Conservation (phyloP, 23 tunicate genomes). For the Corella eumyota region DNA sequence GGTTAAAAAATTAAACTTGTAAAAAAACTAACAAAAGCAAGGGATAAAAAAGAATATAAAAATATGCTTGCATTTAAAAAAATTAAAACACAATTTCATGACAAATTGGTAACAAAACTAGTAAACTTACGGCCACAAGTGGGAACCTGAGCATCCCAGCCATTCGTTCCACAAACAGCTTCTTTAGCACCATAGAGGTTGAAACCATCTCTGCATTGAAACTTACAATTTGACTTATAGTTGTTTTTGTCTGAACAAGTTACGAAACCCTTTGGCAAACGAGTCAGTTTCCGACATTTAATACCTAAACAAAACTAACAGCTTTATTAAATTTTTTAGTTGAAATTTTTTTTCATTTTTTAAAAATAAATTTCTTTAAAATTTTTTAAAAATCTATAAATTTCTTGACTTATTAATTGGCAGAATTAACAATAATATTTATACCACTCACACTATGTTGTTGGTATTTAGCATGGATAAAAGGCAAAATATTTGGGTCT, state of each 20-base stretch:
- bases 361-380: too few relatives aligned
- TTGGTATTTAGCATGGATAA: too few relatives aligned
- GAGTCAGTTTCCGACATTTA: slow-evolving; percentile 26
- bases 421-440: too few relatives aligned
- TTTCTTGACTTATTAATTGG: too few relatives aligned
- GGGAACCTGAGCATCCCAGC: slow-evolving; percentile 71
- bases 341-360: too few relatives aligned
- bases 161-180: slow-evolving; percentile 36
- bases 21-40: neutral
- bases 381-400: too few relatives aligned
- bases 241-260: slow-evolving; percentile 34
- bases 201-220: slow-evolving; percentile 46
- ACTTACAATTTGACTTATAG: slow-evolving; percentile 54
- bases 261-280: slow-evolving; percentile 14
- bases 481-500: too few relatives aligned
- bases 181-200: slow-evolving; percentile 52
- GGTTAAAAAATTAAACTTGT: too few relatives aligned
- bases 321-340: too few relatives aligned
- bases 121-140: slow-evolving; percentile 55
- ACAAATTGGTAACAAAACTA: neutral
- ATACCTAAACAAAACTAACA: slow-evolving; percentile 35
- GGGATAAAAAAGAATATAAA: neutral
- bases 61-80: neutral
- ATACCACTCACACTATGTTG: too few relatives aligned
- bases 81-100: neutral